These are phyloP conservation scores for Myripristis murdjan DNA, from an alignment of 2,797 vertebrate genomes.

Conservation along the genomic window DNA sequence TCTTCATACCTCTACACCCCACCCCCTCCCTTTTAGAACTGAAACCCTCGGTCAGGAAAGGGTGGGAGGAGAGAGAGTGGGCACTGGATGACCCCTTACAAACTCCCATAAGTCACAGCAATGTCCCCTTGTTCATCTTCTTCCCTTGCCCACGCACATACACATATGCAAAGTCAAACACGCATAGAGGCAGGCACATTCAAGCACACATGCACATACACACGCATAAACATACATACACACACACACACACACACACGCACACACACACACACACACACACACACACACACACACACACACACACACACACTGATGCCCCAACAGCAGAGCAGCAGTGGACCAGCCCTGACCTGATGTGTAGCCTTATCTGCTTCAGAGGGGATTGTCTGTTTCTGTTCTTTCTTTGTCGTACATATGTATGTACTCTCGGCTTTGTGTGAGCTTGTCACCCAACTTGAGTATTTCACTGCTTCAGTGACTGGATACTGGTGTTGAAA, in stretches of 20 bases:
- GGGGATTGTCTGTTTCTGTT: conserved; percentile 76
- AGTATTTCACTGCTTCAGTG: conserved; percentile 81
- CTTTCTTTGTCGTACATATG: conserved; percentile 79
- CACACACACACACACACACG: conserved; percentile 65
- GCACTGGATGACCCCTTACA: conserved; percentile 69
- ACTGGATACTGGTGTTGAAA: conserved; percentile 76
- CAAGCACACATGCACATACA: too few relatives aligned
- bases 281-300: conserved; percentile 49
- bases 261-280: conserved; percentile 41
- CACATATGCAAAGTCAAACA: conserved; percentile 65
- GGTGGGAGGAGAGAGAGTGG: conserved; percentile 67
- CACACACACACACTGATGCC: conserved; percentile 59
- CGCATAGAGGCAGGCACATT: too few relatives aligned
- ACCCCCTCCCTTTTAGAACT: conserved; percentile 68
- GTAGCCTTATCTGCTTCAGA: conserved; percentile 93
- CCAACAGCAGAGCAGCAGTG: conserved; percentile 78
- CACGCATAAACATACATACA: too few relatives aligned
- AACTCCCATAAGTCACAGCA: conserved; percentile 71
- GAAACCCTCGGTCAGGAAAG: conserved; percentile 71
- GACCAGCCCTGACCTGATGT: conserved; percentile 84
- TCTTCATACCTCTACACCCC: conserved; percentile 65
- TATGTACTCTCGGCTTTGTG: conserved; percentile 65
- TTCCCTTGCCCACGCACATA: conserved; percentile 62
- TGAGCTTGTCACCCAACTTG: conserved; percentile 75
- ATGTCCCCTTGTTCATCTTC: conserved; percentile 65